Evolutionary conservation across 2,797 vertebrate species (phyloP), one percentile per base, ranked within the genome.

Genomic region (Crax fasciolata): DNA sequence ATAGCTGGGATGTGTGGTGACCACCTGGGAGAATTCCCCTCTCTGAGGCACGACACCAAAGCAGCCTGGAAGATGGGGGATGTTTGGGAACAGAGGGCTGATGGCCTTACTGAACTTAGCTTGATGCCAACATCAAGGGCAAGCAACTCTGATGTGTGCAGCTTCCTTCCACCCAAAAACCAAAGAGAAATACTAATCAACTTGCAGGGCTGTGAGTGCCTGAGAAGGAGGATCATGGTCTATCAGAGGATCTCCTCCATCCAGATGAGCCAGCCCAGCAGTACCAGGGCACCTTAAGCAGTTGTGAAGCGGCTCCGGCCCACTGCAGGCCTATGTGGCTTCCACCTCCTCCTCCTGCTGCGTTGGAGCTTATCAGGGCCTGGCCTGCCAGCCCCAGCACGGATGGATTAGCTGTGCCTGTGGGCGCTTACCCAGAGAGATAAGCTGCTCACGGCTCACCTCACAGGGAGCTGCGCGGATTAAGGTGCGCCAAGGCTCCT

Each of bases 361-460:
- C 10, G 32, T 18, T 59, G 65, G 48, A 1, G 6, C 44, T 93
- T 86, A 77, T 80, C 71, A 1, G 75, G 87, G 73, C 86, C 82
- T 82, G 73, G 84, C 82, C 85, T 55, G 25, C 43, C 32, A 54
- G 57, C 57, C 44, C 48, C 8, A 35, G 78, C 49, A 67, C 25
- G 54, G 28, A 88, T 44, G 87, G 90, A 76, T 87, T 46, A 72
- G 38, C 84, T 5, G 10, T 43, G 76, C 27, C 44, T 74, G 4
- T 52, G 77, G 6, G 78, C 35, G n/a, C 49, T 67, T 77, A 62
- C 84, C 32, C 61, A 80, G 70, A 92, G 91, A 93, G 70, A 93
- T 92, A 91, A 96, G 82, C 63, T n/a, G 20, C 27, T 68, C 71
- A 73, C 70, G 67, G 1, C 43, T 51, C 48, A 6, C 43, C n/a